These are phyloP conservation scores for Ceratoteleas bidentatus DNA, from an alignment of 1,140 invertebrate genomes.

Conservation along the genomic window DNA sequence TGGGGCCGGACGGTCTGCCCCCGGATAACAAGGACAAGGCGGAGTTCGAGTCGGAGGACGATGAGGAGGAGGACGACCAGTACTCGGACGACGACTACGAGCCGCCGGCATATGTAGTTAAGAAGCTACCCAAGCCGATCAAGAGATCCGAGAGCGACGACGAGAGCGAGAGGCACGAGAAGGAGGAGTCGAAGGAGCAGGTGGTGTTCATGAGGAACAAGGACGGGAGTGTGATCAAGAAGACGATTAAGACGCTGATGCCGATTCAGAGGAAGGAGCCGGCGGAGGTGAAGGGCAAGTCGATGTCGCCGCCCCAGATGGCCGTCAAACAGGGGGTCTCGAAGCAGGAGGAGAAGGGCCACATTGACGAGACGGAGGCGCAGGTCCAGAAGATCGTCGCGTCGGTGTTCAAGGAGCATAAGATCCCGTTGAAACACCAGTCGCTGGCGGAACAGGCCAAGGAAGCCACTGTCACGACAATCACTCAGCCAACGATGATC, in stretches of 20 bases:
- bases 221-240: slow-evolving; percentile 78
- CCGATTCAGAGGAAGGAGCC: slow-evolving; percentile 75
- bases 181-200: slow-evolving; percentile 76
- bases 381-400: slow-evolving; percentile 80
- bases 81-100: slow-evolving; percentile 79
- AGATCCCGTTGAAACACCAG: slow-evolving; percentile 77
- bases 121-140: slow-evolving; percentile 73
- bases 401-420: slow-evolving; percentile 79
- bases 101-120: slow-evolving; percentile 76
- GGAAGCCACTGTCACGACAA: slow-evolving; percentile 24
- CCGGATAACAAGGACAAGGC: slow-evolving; percentile 75
- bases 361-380: slow-evolving; percentile 77
- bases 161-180: slow-evolving; percentile 62
- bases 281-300: slow-evolving; percentile 62
- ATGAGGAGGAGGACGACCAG: slow-evolving; percentile 75
- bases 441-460: slow-evolving; percentile 67
- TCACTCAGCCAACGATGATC: slow-evolving; percentile 15
- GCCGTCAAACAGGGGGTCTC: slow-evolving; percentile 50
- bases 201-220: slow-evolving; percentile 77
- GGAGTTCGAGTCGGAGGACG: slow-evolving; percentile 74
- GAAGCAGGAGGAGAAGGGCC: slow-evolving; percentile 66
- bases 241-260: slow-evolving; percentile 80
- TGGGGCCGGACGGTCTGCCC: slow-evolving; percentile 78
- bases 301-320: slow-evolving; percentile 30
- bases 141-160: slow-evolving; percentile 71